These are phyloP conservation scores for Bettongia penicillata DNA, from an alignment of 2,113 vertebrate genomes.

Conservation along the genomic window DNA sequence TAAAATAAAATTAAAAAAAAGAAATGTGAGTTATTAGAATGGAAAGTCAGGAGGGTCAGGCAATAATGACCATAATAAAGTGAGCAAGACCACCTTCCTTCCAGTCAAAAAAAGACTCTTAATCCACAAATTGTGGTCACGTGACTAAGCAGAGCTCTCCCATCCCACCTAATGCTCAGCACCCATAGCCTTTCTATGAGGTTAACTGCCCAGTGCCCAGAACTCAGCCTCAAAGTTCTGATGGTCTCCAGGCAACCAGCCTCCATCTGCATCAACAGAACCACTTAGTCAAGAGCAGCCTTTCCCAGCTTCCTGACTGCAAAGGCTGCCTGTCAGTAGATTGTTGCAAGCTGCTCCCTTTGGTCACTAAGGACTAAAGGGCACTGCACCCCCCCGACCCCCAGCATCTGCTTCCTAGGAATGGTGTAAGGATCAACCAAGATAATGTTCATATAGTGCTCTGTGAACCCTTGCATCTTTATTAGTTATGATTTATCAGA, in stretches of 20 bases:
- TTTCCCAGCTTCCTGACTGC: neutral
- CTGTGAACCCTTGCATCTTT: neutral
- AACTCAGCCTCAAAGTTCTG: neutral
- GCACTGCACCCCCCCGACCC: neutral
- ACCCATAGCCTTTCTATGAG: neutral
- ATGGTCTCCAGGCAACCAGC: neutral
- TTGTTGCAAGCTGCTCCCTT: neutral
- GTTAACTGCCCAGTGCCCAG: neutral
- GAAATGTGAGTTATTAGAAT: too few species aligned
- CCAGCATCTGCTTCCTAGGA: neutral
- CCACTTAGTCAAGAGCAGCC: neutral
- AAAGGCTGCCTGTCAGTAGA: neutral
- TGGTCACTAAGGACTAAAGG: neutral
- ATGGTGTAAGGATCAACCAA: neutral
- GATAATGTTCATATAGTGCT: neutral
- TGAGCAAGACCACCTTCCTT: too few species aligned
- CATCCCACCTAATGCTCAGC: neutral
- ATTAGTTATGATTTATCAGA: neutral
- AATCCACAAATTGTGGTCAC: neutral
- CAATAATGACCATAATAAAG: too few species aligned
- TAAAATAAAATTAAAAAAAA: too few species aligned
- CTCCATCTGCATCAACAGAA: neutral
- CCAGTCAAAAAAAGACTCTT: neutral
- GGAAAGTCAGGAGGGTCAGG: too few species aligned
- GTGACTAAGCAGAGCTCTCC: neutral